Percentiles rank a stretch among this genome's conserved stretches.
Conservation (phyloP, 2,113 vertebrate genomes). For the Meriones unguiculatus region DNA sequence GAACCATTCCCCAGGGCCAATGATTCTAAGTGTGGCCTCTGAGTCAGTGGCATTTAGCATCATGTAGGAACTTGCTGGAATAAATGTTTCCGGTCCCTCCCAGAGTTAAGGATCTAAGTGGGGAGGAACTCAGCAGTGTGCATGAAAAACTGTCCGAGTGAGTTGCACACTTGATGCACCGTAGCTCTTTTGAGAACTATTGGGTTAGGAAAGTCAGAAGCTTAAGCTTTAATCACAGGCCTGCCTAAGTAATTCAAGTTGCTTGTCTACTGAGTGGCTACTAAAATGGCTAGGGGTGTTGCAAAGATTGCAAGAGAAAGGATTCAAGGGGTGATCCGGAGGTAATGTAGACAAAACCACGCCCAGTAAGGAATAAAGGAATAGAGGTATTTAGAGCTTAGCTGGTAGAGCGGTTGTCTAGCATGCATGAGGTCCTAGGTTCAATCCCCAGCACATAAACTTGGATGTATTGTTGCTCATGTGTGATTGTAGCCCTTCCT, state of each 20-base stretch:
- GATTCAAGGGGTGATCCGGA: not conserved
- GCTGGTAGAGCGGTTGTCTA: not conserved
- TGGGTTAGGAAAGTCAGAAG: not conserved
- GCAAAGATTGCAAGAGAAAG: slow-evolving; percentile 15
- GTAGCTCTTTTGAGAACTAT: slow-evolving; percentile 20
- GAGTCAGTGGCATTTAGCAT: not conserved
- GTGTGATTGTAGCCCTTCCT: not conserved
- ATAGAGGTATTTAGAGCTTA: not conserved
- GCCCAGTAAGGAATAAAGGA: slow-evolving; percentile 25
- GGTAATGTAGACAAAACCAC: not conserved
- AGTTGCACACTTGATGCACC: not conserved
- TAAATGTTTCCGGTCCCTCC: not conserved
- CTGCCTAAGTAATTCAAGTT: not conserved
- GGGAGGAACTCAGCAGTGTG: not conserved
- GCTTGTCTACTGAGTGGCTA: slow-evolving; percentile 3
- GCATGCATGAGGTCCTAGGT: not conserved
- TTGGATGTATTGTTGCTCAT: not conserved
- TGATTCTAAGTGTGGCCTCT: not conserved
- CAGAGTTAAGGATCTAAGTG: slow-evolving; percentile 39
- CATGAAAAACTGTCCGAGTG: not conserved
- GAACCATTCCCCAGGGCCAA: not conserved
- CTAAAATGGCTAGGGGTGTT: not conserved
- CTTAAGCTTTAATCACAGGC: slow-evolving; percentile 31
- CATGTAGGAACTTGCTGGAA: slow-evolving; percentile 45
- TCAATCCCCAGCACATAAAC: not conserved